Evolutionary conservation across 2,113 vertebrate species (phyloP), one percentile per base, ranked within the genome.

Genomic region (Nannobrachium achirus): DNA sequence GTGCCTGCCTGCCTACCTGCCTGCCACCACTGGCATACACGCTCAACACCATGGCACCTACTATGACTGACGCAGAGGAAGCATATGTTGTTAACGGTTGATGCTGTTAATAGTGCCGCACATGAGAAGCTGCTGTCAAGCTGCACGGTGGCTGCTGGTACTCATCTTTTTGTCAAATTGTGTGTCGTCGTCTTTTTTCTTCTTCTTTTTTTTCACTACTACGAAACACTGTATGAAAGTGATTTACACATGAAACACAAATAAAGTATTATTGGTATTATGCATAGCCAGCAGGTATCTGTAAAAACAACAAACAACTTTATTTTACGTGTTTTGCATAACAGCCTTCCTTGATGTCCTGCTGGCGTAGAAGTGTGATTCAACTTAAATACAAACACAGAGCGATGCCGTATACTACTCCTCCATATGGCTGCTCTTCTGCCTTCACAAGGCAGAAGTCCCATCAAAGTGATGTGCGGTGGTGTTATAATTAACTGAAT

Each of bases 381-480:
- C 25, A 4, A 33, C 25, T 4, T 33, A 87, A 76, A 49, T 39
- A 70, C 8, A 69, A 61, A 76, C 87, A 80, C 75, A 91, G 56
- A 83, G 44, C 60, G 55, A 83, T 45, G 41, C 19, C 57, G 11
- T 19, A 66, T 11, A 51, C 14, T n/a, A n/a, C n/a, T n/a, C n/a
- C n/a, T 73, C 81, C 81, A 92, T 82, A 91, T 92, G 86, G 79
- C 66, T 86, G 51, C 66, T 92, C 86, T 90, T 83, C 72, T 87
- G 71, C 44, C n/a, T 48, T 88, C 10, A 41, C 81, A 86, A 50
- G 14, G 64, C 90, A 7, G 89, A 90, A 86, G 89, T 87, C 90
- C 81, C 20, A 49, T 85, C 85, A 91, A 82, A 71, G 66, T 73
- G 50, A 3, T 65, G 51, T 53, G 19, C 13, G 19, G 11, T 51